Conservation (phyloP, 1,140 invertebrate genomes). For the Eriocheir sinensis region DNA sequence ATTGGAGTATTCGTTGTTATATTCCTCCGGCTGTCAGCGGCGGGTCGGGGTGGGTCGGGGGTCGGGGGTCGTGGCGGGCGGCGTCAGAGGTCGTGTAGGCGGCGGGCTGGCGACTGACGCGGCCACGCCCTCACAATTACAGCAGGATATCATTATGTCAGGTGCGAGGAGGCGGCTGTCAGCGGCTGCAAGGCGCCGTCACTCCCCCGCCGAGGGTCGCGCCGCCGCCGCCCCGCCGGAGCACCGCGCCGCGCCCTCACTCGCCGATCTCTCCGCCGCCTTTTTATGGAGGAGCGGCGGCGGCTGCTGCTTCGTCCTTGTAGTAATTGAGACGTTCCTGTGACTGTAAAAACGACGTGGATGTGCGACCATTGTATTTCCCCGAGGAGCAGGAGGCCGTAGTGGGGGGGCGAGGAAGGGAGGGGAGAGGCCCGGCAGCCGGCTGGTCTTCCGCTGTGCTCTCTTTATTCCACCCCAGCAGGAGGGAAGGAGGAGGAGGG, state of each 20-base stretch:
- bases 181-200: slow-evolving; percentile 68
- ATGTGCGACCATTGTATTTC: slow-evolving; percentile 55
- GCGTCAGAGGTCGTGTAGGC: slow-evolving; percentile 30
- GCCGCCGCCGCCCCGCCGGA: neutral
- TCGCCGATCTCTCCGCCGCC: slow-evolving; percentile 33
- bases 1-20: too few species aligned
- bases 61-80: neutral
- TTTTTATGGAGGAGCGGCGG: slow-evolving; percentile 27
- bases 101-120: slow-evolving; percentile 55
- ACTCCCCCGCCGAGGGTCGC: slow-evolving; percentile 33
- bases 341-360: slow-evolving; percentile 52
- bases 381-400: slow-evolving; percentile 27
- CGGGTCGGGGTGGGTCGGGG: neutral
- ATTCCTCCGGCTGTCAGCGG: slow-evolving; percentile 19
- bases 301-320: slow-evolving; percentile 43
- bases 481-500: slow-evolving; percentile 6
- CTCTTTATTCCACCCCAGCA: slow-evolving; percentile 5
- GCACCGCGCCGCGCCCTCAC: neutral
- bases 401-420: neutral
- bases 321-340: slow-evolving; percentile 68
- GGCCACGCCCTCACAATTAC: slow-evolving; percentile 72
- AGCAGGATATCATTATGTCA: slow-evolving; percentile 74
- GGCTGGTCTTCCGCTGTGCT: slow-evolving; percentile 23
- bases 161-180: slow-evolving; percentile 65
- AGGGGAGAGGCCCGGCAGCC: neutral